Evolutionary conservation across 1,140 invertebrate species (phyloP), one percentile per base, ranked within the genome.

Genomic region (Theocolax elegans): DNA sequence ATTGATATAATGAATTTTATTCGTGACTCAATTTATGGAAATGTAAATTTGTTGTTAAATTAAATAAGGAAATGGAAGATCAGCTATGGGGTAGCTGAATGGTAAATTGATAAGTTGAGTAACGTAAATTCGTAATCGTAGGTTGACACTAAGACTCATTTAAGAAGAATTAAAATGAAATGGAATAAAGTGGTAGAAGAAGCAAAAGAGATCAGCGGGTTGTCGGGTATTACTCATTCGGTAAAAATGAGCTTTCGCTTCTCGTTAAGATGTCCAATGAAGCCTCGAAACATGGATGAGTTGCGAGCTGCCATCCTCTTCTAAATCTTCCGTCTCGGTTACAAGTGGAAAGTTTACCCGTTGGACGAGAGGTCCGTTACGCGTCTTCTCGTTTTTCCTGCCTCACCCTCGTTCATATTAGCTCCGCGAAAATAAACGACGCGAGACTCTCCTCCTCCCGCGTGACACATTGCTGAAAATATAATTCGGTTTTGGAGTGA

Each of bases 401-500:
- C 53, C 44, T 71, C 66, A 63, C 60, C 21, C 19, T 59, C 56
- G 56, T 59, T 59, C 48, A 48, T 62, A 48, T 48, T 62, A 21
- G 44, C 21, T 42, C 15, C 60, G 72, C 75, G 72, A 78, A 81
- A 81, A 81, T 82, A 82, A 81, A 80, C 75, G 71, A 35, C 35
- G 8, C 38, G 31, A 17, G 21, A 3, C 49, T 13, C 44, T 49
- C 27, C 27, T 46, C 17, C 74, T 69, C 70, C 38, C 63, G 74
- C 70, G 65, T 76, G 78, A 78, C 74, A 76, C 75, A 74, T 77
- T 75, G 73, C 78, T 79, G 74, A 75, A 81, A 80, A 81, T 80
- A 80, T 69, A 67, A 75, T 58, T 73, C 23, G 49, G 38, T 59
- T 59, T 21, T n/a, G n/a, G n/a, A n/a, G n/a, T n/a, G n/a, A n/a